Evolutionary conservation across 2,113 vertebrate species (phyloP), one percentile per base, ranked within the genome.

Genomic region (Petromus typicus): DNA sequence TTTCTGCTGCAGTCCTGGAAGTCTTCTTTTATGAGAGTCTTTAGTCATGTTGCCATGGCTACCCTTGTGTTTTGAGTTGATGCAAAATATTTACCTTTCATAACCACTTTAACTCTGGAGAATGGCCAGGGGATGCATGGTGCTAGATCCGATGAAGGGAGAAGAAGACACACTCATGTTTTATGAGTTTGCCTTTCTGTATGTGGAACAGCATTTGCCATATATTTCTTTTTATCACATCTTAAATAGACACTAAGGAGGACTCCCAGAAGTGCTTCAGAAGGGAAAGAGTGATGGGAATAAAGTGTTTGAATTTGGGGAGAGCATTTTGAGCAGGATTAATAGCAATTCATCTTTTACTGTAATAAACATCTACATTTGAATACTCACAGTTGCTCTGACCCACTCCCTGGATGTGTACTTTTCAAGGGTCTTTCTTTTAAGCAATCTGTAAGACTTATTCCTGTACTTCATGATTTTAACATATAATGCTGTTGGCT

Each of bases 351-450:
- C 14, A 3, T 45, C 71, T 43, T 75, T 75, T 59, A 59, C 20
- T 59, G 57, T 59, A 22, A 61, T 61, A 25, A 61, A 22, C 59
- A 25, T 61, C 22, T 16, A 75, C 12, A 48, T 32, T 48, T 48
- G 6, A 48, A 45, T 48, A 30, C 25, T 30, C 0, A 45, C 23
- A 14, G 71, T 17, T 3, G 43, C 16, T 75, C 13, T 48, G 40
- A 45, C 3, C 40, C 25, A 14, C 23, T 48, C 14, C 43, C 8
- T 4, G 25, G 14, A 5, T 1, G 6, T 43, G 27, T 2, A 25
- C 32, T 10, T 59, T 78, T 57, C 3, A 12, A 3, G 34, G 27
- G 5, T 69, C 32, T 59, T 64, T 91, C 16, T 75, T 81, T 86
- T 75, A 90, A 8, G 61, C 43, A 23, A 81, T 37, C 32, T 69